Evolutionary conservation across 2,797 vertebrate species (phyloP), one percentile per base, ranked within the genome.

Genomic region (Peromyscus aztecus): DNA sequence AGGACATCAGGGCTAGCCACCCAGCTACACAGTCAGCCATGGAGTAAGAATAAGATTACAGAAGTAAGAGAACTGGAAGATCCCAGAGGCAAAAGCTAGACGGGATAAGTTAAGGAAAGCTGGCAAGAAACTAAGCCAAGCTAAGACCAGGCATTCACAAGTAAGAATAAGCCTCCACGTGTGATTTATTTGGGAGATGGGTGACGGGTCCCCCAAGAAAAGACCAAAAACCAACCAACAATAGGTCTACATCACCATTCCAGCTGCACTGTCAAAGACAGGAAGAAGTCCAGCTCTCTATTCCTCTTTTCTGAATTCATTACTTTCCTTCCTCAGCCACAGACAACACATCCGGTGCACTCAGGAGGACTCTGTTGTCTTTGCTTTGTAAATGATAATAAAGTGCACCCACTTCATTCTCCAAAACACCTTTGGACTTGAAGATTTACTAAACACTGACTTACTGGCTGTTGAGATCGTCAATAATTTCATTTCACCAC

Each of bases 401-500:
- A 99, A 97, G 98, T 97, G 98, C 94, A 98, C 98, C 98, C 98
- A 98, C 97, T 98, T 99, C 98, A 98, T 99, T 99, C 98, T 98
- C 98, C 98, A 99, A 98, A 99, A 99, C 92, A 98, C 98, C 98
- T 99, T 98, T 98, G 98, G 98, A 99, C 98, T 98, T 99, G 98
- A 98, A 98, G 98, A 99, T 99, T 99, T 98, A 98, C 98, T 99
- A 98, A 98, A 99, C 99, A 99, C 98, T 98, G 99, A 99, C 99
- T 99, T 98, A 99, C 98, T 98, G 99, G 99, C 99, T 98, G 99
- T 99, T 99, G 99, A 99, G 99, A 99, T 99, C 98, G 99, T 99
- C 99, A 99, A 99, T 99, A 99, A 99, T 99, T 99, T 98, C 98
- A 99, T 99, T 98, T 98, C 99, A 92, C 99, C 98, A 98, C 98